Evolutionary conservation across 1,140 invertebrate genomes (phyloP), one percentile per base, ranked within the genome.

Genomic region (Heliconius hewitsoni): DNA sequence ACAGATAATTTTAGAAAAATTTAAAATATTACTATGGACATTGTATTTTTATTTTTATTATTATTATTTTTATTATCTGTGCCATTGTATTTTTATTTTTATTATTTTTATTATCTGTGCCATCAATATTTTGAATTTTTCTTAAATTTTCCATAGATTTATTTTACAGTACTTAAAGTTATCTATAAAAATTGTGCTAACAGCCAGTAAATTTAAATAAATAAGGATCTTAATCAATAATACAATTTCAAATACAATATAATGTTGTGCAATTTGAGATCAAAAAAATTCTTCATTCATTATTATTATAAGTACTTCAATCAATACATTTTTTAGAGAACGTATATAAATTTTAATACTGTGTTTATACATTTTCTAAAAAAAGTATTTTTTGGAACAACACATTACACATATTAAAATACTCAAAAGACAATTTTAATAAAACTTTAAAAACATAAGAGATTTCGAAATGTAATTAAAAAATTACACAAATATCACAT

Each of bases 1-100:
- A 81, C 46, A 74, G 79, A 80, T 76, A 80, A 80, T 76, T 37
- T 73, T 30, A 76, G 73, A 75, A 75, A 79, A 76, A 60, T 30
- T 55, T 50, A 46, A 66, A 34, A 30, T 60, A 73, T 78, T 60
- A 46, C 23, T 46, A 30, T 23, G 72, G 37, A 60, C 13, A 60
- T 23, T 57, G 13, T 66, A 66, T n/a, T n/a, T n/a, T n/a, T n/a
- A n/a, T n/a, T n/a, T n/a, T n/a, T n/a, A n/a, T n/a, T n/a, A n/a
- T n/a, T n/a, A n/a, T n/a, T n/a, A n/a, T n/a, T n/a, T n/a, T n/a
- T n/a, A n/a, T n/a, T n/a, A n/a, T n/a, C n/a, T n/a, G n/a, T n/a
- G n/a, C n/a, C n/a, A n/a, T n/a, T n/a, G n/a, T n/a, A n/a, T n/a
- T n/a, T n/a, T n/a, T n/a, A n/a, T n/a, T n/a, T n/a, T n/a, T n/a